These are phyloP conservation scores for Loxodonta africana DNA, from an alignment of 2,113 vertebrate species.

Conservation along the genomic window DNA sequence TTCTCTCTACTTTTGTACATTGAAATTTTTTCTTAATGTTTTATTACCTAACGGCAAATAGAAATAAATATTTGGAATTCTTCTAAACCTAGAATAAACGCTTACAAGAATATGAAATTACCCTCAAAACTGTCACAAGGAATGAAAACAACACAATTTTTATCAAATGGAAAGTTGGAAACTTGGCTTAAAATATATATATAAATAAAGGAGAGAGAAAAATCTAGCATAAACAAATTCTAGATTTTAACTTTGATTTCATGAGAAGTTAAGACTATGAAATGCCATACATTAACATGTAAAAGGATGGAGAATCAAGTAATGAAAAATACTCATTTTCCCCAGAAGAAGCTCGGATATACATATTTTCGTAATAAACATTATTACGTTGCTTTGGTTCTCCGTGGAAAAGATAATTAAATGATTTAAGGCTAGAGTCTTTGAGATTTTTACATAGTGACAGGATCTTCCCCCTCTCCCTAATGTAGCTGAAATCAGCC, in stretches of 20 bases:
- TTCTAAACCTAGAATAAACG: neutral
- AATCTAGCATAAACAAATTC: neutral
- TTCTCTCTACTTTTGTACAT: neutral
- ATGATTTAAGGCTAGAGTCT: neutral
- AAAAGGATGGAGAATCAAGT: conserved; percentile 40
- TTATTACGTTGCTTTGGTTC: neutral
- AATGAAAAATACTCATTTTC: conserved; percentile 10
- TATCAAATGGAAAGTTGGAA: neutral
- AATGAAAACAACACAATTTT: conserved; percentile 1
- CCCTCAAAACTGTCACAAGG: neutral
- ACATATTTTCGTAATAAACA: conserved; percentile 5
- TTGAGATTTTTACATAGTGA: neutral
- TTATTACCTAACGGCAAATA: conserved; percentile 44
- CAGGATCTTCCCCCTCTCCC: neutral
- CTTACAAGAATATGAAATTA: neutral
- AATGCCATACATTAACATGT: neutral
- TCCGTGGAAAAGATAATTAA: neutral
- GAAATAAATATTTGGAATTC: neutral
- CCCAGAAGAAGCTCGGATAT: neutral
- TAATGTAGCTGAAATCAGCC: neutral
- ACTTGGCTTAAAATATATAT: conserved; percentile 17
- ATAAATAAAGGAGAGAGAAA: neutral
- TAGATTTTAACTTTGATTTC: conserved; percentile 14
- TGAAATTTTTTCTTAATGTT: neutral
- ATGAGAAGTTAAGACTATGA: conserved; percentile 6